Conservation (phyloP, 1,140 invertebrate genomes). For the Musca domestica region DNA sequence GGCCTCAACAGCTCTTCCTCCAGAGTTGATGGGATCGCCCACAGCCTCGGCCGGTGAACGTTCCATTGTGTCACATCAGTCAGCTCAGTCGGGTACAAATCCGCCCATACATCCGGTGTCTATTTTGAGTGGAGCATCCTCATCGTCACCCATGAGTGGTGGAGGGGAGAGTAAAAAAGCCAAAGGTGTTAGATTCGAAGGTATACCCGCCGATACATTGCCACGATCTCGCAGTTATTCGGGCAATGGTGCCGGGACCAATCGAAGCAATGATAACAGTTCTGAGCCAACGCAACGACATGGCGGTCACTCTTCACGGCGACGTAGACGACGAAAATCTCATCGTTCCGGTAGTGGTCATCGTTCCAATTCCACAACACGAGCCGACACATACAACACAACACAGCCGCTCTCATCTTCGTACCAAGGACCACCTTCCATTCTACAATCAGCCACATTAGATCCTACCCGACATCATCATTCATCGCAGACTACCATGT, state of each 20-base stretch:
- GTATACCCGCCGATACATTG: constrained; percentile 42
- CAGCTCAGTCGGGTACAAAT: constrained; percentile 38
- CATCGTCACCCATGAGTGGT: constrained; percentile 50
- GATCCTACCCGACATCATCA: constrained; percentile 29
- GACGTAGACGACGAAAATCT: constrained; percentile 46
- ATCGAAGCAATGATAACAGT: background rate
- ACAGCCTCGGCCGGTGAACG: constrained; percentile 45
- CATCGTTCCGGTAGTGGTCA: constrained; percentile 39
- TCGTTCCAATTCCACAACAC: constrained; percentile 47
- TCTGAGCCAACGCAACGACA: constrained; percentile 5
- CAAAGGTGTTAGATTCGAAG: constrained; percentile 52
- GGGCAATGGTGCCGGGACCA: constrained; percentile 47
- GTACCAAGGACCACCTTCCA: constrained; percentile 42
- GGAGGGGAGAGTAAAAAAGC: constrained; percentile 35
- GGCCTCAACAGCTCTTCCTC: constrained; percentile 47
- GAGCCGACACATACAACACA: constrained; percentile 46
- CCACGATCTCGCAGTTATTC: constrained; percentile 50
- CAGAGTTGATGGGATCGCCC: constrained; percentile 46
- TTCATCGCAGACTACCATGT: constrained; percentile 9
- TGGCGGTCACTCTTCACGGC: constrained; percentile 33
- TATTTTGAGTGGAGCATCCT: constrained; percentile 45
- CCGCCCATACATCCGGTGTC: constrained; percentile 41
- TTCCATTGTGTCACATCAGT: constrained; percentile 37
- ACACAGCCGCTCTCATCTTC: constrained; percentile 47
- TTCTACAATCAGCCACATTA: constrained; percentile 31